These are phyloP conservation scores for Drosophila mayri DNA, from an alignment of 1,140 invertebrate species.

Conservation along the genomic window DNA sequence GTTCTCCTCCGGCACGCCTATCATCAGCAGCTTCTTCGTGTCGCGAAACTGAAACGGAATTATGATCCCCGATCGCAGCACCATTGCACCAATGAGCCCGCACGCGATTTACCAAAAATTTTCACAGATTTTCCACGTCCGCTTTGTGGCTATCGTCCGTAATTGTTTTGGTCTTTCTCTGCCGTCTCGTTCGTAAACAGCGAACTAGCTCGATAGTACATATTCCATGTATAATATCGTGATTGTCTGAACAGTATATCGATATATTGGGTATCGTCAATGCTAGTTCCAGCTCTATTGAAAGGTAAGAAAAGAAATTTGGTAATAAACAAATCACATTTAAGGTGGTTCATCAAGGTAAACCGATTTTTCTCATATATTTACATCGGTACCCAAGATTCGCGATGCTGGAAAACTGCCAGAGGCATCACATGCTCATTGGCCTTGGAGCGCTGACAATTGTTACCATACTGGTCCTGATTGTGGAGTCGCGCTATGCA, in stretches of 20 bases:
- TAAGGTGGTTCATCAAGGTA: not conserved
- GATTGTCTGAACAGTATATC: not conserved
- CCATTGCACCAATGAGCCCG: conserved; percentile 80
- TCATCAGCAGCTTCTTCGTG: conserved; percentile 81
- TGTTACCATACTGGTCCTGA: conserved; percentile 91
- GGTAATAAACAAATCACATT: conserved; percentile 2
- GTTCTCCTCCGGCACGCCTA: conserved; percentile 80
- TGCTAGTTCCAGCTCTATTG: not conserved
- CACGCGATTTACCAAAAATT: conserved; percentile 80
- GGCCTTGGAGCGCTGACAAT: conserved; percentile 87
- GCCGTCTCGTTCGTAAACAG: conserved; percentile 75
- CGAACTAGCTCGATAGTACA: conserved; percentile 27
- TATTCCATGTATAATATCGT: no score
- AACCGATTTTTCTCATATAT: not conserved
- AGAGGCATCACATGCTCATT: conserved; percentile 89
- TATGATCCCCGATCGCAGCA: conserved; percentile 81
- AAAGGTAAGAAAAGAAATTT: not conserved
- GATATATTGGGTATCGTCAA: not conserved
- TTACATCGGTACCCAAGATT: not conserved
- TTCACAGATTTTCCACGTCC: conserved; percentile 78
- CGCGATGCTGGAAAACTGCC: conserved; percentile 89
- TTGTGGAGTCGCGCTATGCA: conserved; percentile 90
- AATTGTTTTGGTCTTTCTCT: conserved; percentile 78
- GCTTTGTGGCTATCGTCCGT: conserved; percentile 73
- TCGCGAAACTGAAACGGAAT: conserved; percentile 84